Evolutionary conservation across 2,113 vertebrate genomes (phyloP).

Genomic region (Triplophysa dalaica): DNA sequence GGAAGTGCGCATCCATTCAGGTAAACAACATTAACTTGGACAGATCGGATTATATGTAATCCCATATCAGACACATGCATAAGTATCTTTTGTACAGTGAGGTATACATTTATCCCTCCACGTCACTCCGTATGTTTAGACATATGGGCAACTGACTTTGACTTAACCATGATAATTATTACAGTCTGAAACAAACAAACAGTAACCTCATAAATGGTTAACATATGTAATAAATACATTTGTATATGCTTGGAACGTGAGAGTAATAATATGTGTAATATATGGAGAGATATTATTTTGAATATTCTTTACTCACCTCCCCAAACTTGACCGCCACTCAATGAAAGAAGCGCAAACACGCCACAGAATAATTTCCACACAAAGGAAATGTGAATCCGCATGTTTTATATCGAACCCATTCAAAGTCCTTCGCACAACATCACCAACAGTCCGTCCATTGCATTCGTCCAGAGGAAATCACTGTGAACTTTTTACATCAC

Average conservation of each 20-base stretch:
- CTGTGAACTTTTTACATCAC: slow-evolving; percentile 16
- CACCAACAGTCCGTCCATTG: neutral
- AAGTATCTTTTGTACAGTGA: slow-evolving; percentile 36
- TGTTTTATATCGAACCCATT: slow-evolving; percentile 31
- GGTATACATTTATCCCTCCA: slow-evolving; percentile 9
- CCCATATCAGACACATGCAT: slow-evolving; percentile 36
- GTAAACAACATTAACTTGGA: slow-evolving; percentile 29
- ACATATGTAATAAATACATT: neutral
- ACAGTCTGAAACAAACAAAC: neutral
- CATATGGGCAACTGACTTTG: neutral
- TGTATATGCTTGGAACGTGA: neutral
- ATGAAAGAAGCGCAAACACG: slow-evolving; percentile 51
- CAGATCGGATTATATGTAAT: slow-evolving; percentile 45
- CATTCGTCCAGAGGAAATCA: neutral
- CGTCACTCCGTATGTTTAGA: neutral
- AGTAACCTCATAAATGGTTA: too few species aligned
- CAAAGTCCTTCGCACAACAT: neutral
- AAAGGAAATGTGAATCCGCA: slow-evolving; percentile 14
- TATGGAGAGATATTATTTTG: neutral
- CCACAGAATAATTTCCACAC: slow-evolving; percentile 45
- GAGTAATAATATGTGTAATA: neutral
- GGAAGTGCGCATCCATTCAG: neutral
- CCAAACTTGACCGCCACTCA: slow-evolving; percentile 57
- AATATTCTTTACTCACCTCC: slow-evolving; percentile 63
- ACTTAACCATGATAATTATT: neutral